Evolutionary conservation across 2,113 vertebrate species (phyloP), one percentile per base, ranked within the genome.

Genomic region (Chaetodon auriga): DNA sequence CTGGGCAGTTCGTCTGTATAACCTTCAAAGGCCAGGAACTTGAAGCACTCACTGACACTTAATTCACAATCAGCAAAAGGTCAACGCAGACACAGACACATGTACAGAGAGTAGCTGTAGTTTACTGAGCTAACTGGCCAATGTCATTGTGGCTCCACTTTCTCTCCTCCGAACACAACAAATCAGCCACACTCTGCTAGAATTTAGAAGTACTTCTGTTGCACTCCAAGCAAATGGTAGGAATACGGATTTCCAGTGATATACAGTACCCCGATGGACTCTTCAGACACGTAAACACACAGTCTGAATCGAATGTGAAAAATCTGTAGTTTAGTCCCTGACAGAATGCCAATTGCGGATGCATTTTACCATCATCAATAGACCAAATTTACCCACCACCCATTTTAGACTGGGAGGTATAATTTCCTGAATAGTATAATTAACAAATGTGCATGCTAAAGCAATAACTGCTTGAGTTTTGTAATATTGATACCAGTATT

Each of bases 31-130:
- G 81, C 84, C 85, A 84, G 77, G 62, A 75, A 89, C 78, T 70
- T 54, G 65, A 81, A 83, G 73, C 75, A 86, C 78, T 82, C 85
- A 70, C 63, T 8, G 23, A 87, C 68, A 72, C 84, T 93, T 92
- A 85, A 92, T 89, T 89, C 36, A 81, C 88, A 91, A 92, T 92
- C 86, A 88, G 85, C 79, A 81, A 92, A 93, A 93, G 93, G 93
- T 93, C 91, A 92, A 70, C 79, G 70, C 55, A 80, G 60, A 87
- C 57, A 60, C 45, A 80, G 21, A 80, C 81, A 86, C 68, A 80
- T 23, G 75, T 43, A 85, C 78, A 76, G 43, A 72, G 65, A 83
- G 78, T 63, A 48, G 58, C 75, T 72, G 36, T 19, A 68, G 81
- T 90, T 85, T 71, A 61, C 81, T 38, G 84, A 66, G 69, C 80